phyloP scores from a whole-genome alignment of 2,113 vertebrate species.

The Tenebrosternarchus preto region DNA sequence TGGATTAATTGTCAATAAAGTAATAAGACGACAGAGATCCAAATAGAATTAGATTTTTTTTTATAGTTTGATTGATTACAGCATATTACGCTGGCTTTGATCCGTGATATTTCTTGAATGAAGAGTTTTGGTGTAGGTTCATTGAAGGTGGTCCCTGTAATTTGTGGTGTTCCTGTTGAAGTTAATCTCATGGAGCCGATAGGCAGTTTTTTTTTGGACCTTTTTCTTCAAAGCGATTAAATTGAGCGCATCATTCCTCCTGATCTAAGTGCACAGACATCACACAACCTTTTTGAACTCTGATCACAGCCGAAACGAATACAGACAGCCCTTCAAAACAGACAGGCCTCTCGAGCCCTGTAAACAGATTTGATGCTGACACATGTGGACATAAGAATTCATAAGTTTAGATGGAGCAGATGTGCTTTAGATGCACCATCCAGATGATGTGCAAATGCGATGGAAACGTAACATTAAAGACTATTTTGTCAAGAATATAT shows the following conservation, averaged over 20 bases:
- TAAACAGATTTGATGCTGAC: neutral
- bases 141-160: neutral
- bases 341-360: neutral
- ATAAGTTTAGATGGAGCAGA: too few relatives aligned
- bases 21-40: neutral
- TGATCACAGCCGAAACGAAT: neutral
- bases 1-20: neutral
- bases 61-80: neutral
- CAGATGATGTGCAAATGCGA: too few relatives aligned
- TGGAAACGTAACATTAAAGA: too few relatives aligned
- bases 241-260: neutral
- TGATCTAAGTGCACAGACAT: slow-evolving; percentile 22
- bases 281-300: neutral
- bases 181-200: neutral
- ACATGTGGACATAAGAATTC: neutral
- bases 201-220: neutral
- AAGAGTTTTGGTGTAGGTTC: neutral
- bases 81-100: neutral
- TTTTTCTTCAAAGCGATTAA: slow-evolving; percentile 6
- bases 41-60: neutral
- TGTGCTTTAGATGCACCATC: too few relatives aligned
- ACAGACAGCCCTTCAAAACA: neutral
- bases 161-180: neutral
- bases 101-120: slow-evolving; percentile 7
- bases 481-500: too few relatives aligned